These are phyloP conservation scores for Karalla daura DNA, from an alignment of 2,797 vertebrate genomes.

Conservation along the genomic window DNA sequence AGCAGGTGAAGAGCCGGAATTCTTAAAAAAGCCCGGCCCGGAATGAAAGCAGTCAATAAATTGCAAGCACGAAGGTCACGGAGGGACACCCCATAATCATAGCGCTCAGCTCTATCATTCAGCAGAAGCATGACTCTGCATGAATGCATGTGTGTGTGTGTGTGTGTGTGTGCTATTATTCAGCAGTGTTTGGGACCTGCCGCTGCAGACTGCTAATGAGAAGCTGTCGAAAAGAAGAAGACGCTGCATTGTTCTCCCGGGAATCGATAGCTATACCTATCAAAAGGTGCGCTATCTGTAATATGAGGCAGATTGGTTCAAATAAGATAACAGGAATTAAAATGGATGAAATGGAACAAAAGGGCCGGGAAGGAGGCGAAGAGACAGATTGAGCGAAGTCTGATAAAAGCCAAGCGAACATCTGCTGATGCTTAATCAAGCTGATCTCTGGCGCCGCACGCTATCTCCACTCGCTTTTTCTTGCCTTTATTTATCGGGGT, in stretches of 20 bases:
- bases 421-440: slow-evolving; percentile 58
- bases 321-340: slow-evolving; percentile 63
- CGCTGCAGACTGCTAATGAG: slow-evolving; percentile 53
- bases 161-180: slow-evolving; percentile 22
- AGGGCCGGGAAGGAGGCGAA: slow-evolving; percentile 3
- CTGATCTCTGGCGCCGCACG: slow-evolving; percentile 26
- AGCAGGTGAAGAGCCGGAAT: slow-evolving; percentile 19
- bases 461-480: slow-evolving; percentile 13
- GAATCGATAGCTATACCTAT: slow-evolving; percentile 64
- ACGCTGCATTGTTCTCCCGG: slow-evolving; percentile 51
- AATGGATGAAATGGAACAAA: slow-evolving; percentile 64
- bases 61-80: slow-evolving; percentile 48
- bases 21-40: slow-evolving; percentile 9
- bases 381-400: slow-evolving; percentile 38
- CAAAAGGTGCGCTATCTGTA: slow-evolving; percentile 63
- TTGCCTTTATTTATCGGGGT: slow-evolving; percentile 10
- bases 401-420: slow-evolving; percentile 55
- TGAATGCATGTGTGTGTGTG: slow-evolving; percentile 5
- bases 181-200: slow-evolving; percentile 12
- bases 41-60: slow-evolving; percentile 55
- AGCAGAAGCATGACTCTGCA: slow-evolving; percentile 12
- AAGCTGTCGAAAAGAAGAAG: slow-evolving; percentile 36
- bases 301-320: slow-evolving; percentile 64
- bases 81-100: slow-evolving; percentile 45
- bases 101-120: slow-evolving; percentile 45